Percentiles rank a stretch among this genome's conserved stretches.
Evolutionary conservation across 2,797 vertebrate genomes (phyloP).

Genomic region (Hirundo rustica): DNA sequence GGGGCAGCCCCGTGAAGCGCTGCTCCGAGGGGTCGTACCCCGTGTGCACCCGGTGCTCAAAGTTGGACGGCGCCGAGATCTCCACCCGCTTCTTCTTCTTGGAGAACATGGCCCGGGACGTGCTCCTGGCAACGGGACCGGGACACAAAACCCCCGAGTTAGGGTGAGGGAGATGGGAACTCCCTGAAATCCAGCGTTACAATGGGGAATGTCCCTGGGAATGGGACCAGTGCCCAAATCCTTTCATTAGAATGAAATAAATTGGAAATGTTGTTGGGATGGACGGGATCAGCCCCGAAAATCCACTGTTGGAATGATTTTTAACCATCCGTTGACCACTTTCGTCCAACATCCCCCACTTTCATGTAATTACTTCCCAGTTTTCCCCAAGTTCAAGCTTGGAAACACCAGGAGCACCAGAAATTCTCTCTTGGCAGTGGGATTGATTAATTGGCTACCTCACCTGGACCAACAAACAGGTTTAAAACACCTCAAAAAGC

Average conservation of each 20-base stretch:
- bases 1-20: conserved; percentile 91
- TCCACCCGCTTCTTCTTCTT: conserved; percentile 94
- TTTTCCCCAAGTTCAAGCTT: background rate
- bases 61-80: conserved; percentile 95
- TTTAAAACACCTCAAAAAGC: background rate
- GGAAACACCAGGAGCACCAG: background rate
- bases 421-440: background rate
- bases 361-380: background rate
- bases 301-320: too few species aligned
- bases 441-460: background rate
- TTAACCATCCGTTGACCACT: too few species aligned
- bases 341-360: too few species aligned
- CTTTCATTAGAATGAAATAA: accelerated
- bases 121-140: background rate
- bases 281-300: accelerated
- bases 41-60: conserved; percentile 94
- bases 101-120: conserved; percentile 83
- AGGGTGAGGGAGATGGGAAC: too few species aligned
- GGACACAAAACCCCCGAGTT: too few species aligned
- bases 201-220: too few species aligned
- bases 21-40: conserved; percentile 93
- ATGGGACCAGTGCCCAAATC: background rate
- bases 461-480: background rate
- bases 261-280: background rate
- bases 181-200: background rate